These are phyloP conservation scores for Euplagia quadripunctaria DNA, from an alignment of 2,888 invertebrate genomes.

Conservation along the genomic window DNA sequence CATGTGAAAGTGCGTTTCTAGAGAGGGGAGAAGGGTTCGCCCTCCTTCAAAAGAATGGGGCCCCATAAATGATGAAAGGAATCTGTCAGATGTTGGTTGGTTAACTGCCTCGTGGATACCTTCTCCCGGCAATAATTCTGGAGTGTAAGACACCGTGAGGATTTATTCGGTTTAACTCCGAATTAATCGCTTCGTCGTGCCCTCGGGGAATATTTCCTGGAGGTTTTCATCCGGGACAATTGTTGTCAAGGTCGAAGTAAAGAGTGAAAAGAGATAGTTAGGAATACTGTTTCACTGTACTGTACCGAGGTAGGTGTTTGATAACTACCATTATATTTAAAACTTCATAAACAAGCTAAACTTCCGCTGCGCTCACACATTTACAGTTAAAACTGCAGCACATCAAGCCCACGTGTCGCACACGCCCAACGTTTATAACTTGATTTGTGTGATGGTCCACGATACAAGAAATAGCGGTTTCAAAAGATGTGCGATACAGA, in stretches of 20 bases:
- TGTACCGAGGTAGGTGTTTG: background rate
- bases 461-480: constrained; percentile 14
- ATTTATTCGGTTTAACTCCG: too few relatives aligned
- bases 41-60: too few relatives aligned
- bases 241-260: background rate
- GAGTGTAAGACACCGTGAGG: too few relatives aligned
- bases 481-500: background rate
- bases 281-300: background rate
- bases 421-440: constrained; percentile 38
- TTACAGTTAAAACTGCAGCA: constrained; percentile 31
- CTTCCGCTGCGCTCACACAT: constrained; percentile 12
- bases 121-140: too few relatives aligned
- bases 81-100: too few relatives aligned
- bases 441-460: constrained; percentile 13
- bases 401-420: constrained; percentile 64
- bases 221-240: too few relatives aligned
- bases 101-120: too few relatives aligned
- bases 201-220: too few relatives aligned
- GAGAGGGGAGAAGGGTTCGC: too few relatives aligned
- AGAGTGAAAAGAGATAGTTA: background rate
- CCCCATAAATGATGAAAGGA: too few relatives aligned
- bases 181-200: too few relatives aligned
- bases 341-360: constrained; percentile 11
- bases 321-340: constrained; percentile 12
- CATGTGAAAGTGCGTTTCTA: too few relatives aligned